Percentiles rank a stretch among this genome's conserved stretches.
These are phyloP conservation scores for Sarcophaga rosellei DNA, from an alignment of 2,888 invertebrate genomes.

Conservation along the genomic window DNA sequence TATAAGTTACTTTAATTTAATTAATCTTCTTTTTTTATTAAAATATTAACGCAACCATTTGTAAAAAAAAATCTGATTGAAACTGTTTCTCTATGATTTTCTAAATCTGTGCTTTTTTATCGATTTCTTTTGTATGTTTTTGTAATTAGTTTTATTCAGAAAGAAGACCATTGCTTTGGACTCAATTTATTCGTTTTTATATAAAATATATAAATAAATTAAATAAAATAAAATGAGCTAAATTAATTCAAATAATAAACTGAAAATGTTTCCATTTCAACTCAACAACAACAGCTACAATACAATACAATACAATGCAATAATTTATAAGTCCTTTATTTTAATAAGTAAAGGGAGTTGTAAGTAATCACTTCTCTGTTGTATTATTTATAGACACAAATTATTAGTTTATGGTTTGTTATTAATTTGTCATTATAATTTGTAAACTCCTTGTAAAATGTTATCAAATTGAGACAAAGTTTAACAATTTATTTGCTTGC, in stretches of 20 bases:
- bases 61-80: constrained; percentile 7
- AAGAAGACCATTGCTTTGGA: constrained; percentile 28
- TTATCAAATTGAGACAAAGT: too few species aligned
- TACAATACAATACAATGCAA: too few species aligned
- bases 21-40: constrained; percentile 22
- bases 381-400: too few species aligned
- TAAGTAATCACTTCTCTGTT: too few species aligned
- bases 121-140: constrained; percentile 10
- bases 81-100: constrained; percentile 16
- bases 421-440: background rate
- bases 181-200: constrained; percentile 47
- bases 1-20: constrained; percentile 37
- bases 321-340: too few species aligned
- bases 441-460: too few species aligned
- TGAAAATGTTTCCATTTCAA: constrained; percentile 1
- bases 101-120: background rate
- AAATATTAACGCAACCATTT: constrained; percentile 25
- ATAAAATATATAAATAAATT: constrained; percentile 12
- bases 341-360: too few species aligned
- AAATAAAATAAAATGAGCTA: constrained; percentile 41
- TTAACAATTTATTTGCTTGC: too few species aligned
- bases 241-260: constrained; percentile 24
- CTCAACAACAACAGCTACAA: background rate
- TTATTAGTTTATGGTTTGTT: background rate
- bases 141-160: constrained; percentile 37